Percentiles rank a stretch among this genome's conserved stretches.
Evolutionary conservation across 2,113 vertebrate genomes (phyloP).

Genomic region (Leptobrachium ailaonicum): DNA sequence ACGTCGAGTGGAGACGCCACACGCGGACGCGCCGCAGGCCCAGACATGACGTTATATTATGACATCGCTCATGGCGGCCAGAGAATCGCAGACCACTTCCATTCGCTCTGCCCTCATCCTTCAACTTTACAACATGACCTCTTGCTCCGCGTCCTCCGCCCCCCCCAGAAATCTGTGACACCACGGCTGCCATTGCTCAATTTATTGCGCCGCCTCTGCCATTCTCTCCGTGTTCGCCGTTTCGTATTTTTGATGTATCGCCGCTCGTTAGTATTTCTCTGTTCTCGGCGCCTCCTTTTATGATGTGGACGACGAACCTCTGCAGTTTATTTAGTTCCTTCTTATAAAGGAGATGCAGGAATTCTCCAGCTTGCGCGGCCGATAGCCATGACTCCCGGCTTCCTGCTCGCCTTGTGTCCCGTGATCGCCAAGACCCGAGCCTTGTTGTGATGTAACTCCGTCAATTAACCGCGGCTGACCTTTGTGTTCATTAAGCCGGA

Average conservation of each 20-base stretch:
- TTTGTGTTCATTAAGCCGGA: conserved; percentile 1
- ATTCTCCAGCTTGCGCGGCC: not conserved
- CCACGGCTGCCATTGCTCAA: no score
- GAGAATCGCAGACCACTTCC: not conserved
- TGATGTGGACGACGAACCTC: not conserved
- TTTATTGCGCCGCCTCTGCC: no score
- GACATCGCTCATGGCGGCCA: not conserved
- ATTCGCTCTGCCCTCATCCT: not conserved
- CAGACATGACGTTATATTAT: not conserved
- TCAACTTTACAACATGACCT: no score
- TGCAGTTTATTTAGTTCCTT: not conserved
- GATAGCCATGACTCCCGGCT: not conserved
- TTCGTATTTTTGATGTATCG: not conserved
- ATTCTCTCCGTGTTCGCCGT: not conserved
- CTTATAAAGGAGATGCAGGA: not conserved
- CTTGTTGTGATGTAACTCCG: not conserved
- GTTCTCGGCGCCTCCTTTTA: not conserved
- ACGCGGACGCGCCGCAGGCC: not conserved
- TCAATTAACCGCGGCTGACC: conserved; percentile 16
- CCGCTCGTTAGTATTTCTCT: not conserved
- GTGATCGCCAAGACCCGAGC: not conserved
- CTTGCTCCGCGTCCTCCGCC: no score
- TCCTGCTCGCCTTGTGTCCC: not conserved
- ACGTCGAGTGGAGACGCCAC: not conserved
- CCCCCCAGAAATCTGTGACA: no score